These are phyloP conservation scores for Stictocephala bisonia DNA, from an alignment of 2,888 invertebrate genomes.

Conservation along the genomic window DNA sequence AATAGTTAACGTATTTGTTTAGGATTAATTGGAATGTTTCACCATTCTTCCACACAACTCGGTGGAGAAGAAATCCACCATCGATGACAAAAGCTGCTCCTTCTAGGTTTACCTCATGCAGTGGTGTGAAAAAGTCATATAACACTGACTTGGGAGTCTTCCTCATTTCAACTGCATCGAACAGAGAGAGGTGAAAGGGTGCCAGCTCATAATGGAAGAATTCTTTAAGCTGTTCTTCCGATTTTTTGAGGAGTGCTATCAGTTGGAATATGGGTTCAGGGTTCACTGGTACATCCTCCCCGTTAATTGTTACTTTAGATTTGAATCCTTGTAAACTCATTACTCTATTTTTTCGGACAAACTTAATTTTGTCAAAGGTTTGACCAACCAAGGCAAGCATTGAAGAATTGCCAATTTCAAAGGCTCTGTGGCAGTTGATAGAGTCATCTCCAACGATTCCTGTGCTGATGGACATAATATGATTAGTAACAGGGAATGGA, in stretches of 20 bases:
- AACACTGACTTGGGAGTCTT: too few species aligned
- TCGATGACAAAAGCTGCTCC: constrained; percentile 55
- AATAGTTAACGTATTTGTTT: too few species aligned
- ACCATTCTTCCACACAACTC: too few species aligned
- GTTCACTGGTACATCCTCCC: constrained; percentile 49
- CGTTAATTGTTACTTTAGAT: constrained; percentile 48
- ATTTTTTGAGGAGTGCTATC: constrained; percentile 56
- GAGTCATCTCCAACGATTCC: constrained; percentile 59
- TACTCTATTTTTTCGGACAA: constrained; percentile 60
- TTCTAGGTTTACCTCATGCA: constrained; percentile 1
- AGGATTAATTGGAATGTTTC: too few species aligned
- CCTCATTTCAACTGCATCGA: too few species aligned
- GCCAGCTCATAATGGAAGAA: constrained; percentile 55
- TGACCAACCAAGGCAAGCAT: constrained; percentile 14
- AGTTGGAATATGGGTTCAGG: constrained; percentile 56
- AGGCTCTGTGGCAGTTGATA: constrained; percentile 60
- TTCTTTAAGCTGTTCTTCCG: constrained; percentile 56
- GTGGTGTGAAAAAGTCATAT: too few species aligned
- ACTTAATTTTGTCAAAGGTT: constrained; percentile 53
- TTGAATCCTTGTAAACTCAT: constrained; percentile 48
- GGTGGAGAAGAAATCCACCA: constrained; percentile 54
- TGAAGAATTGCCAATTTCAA: constrained; percentile 57
- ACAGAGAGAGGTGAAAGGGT: constrained; percentile 52
- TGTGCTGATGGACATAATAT: constrained; percentile 59
- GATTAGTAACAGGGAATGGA: constrained; percentile 54